A percentile compares a stretch with the other conserved stretches of the same genome.
Evolutionary conservation across 2,888 invertebrate species (phyloP).

Genomic region (Nowickia ferox): DNA sequence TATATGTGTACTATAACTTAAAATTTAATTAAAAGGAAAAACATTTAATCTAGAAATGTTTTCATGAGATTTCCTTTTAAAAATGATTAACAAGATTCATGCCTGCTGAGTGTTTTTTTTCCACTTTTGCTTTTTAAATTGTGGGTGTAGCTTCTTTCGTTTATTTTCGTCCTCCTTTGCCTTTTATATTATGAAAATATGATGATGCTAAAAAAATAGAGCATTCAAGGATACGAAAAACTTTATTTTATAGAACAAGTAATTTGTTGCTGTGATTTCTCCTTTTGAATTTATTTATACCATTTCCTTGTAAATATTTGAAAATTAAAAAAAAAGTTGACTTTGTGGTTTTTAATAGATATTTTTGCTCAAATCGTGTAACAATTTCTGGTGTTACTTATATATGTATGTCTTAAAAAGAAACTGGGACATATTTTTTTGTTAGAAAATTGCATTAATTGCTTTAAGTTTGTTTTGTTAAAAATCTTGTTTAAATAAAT

Average conservation of each 20-base stretch:
- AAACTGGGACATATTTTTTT: too few species aligned
- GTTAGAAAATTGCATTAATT: too few species aligned
- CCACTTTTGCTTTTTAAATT: conserved; percentile 20
- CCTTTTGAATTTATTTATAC: background rate
- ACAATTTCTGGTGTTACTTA: background rate
- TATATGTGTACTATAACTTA: too few species aligned
- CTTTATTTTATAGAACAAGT: conserved; percentile 10
- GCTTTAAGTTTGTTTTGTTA: too few species aligned
- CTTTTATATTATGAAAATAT: background rate
- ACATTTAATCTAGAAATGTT: background rate
- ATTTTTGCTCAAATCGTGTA: background rate
- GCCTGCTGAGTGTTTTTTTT: background rate
- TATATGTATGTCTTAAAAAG: background rate
- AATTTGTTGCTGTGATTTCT: background rate
- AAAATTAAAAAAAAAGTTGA: background rate
- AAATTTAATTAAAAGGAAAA: too few species aligned
- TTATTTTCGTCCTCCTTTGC: conserved; percentile 34
- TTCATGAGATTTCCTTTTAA: conserved; percentile 13
- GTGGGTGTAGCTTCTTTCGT: conserved; percentile 32
- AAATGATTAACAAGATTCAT: conserved; percentile 21
- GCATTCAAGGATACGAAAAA: conserved; percentile 44
- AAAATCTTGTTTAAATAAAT: too few species aligned
- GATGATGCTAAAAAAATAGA: conserved; percentile 6
- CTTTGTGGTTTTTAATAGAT: background rate
- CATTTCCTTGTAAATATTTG: conserved; percentile 20